phyloP scores from a whole-genome alignment of 2,797 vertebrate genomes.

The Kryptolebias ocellatus region DNA sequence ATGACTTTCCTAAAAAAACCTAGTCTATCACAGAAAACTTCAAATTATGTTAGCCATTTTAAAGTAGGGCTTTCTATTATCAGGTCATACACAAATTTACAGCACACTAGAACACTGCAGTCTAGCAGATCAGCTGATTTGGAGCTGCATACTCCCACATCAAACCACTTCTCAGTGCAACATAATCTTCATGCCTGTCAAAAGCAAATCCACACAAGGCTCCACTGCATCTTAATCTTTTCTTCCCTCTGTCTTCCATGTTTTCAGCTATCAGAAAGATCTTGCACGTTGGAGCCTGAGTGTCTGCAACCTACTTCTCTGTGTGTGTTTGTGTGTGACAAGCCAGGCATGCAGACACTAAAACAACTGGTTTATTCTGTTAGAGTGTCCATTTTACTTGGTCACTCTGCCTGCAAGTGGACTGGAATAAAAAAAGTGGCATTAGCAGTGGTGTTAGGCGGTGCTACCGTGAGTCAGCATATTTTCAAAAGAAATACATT shows the following conservation, averaged over 20 bases:
- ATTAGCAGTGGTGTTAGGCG: slow-evolving; percentile 16
- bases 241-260: slow-evolving; percentile 67
- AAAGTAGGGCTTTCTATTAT: background rate
- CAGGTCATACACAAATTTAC: slow-evolving; percentile 6
- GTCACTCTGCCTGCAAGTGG: slow-evolving; percentile 38
- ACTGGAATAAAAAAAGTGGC: slow-evolving; percentile 44
- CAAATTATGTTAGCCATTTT: background rate
- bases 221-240: slow-evolving; percentile 63
- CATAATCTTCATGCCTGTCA: slow-evolving; percentile 72
- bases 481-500: slow-evolving; percentile 7
- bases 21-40: background rate
- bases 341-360: slow-evolving; percentile 51
- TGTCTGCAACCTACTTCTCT: slow-evolving; percentile 71
- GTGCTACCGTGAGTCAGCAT: slow-evolving; percentile 9
- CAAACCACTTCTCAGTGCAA: slow-evolving; percentile 51
- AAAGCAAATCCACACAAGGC: slow-evolving; percentile 60
- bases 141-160: slow-evolving; percentile 17
- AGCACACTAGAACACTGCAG: slow-evolving; percentile 12
- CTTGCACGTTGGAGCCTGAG: slow-evolving; percentile 73
- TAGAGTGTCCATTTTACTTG: slow-evolving; percentile 45
- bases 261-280: slow-evolving; percentile 76
- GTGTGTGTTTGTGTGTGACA: slow-evolving; percentile 49
- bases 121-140: slow-evolving; percentile 36
- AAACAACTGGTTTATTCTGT: slow-evolving; percentile 70
- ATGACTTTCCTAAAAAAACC: no score